Percentiles rank a stretch among this genome's conserved stretches.
phyloP scores from a whole-genome alignment of 2,888 invertebrate genomes.

The Drepanosiphum platanoidis region DNA sequence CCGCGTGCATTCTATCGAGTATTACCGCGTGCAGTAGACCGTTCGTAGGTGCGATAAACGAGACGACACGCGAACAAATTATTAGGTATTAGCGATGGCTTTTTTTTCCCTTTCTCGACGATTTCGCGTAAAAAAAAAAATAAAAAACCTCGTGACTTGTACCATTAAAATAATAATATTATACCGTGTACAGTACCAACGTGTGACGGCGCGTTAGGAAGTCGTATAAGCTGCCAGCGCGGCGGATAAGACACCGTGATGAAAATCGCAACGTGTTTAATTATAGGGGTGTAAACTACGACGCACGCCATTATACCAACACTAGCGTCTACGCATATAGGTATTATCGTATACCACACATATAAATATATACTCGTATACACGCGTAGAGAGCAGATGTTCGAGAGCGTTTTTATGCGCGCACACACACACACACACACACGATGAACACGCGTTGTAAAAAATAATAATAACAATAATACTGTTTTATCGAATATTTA shows the following conservation, averaged over 20 bases:
- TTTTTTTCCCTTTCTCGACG: no score
- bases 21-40: not conserved
- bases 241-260: not conserved
- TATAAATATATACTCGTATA: not conserved
- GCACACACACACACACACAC: no score
- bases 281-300: conserved; percentile 34
- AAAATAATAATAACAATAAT: not conserved
- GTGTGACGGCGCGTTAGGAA: not conserved
- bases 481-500: not conserved
- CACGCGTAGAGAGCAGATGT: conserved; percentile 20
- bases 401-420: conserved; percentile 16
- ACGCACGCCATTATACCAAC: not conserved
- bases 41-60: not conserved
- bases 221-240: conserved; percentile 20
- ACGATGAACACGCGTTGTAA: conserved; percentile 1
- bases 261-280: conserved; percentile 42
- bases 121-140: no score
- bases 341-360: not conserved
- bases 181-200: not conserved
- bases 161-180: no score
- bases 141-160: not conserved
- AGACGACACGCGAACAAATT: not conserved
- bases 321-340: not conserved
- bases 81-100: no score
- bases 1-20: not conserved